Evolutionary conservation across 2,113 vertebrate species (phyloP), one percentile per base, ranked within the genome.

Genomic region (Paramormyrops kingsleyae): DNA sequence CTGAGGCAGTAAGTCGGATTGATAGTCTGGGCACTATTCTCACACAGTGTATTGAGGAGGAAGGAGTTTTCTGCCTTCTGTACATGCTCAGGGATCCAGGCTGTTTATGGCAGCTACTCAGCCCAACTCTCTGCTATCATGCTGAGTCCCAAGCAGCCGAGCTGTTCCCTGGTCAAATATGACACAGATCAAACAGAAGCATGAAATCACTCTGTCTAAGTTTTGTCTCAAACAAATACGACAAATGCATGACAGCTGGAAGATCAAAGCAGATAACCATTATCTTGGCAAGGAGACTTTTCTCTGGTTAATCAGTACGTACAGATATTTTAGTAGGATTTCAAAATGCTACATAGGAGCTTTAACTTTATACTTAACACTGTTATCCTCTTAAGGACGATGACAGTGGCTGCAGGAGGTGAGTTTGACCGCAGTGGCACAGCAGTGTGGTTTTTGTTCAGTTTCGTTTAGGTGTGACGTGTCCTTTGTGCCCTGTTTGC

Each of bases 21-120:
- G 10, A 86, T 24, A 13, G 44, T 24, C 21, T 80, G 35, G 70
- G 2, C 31, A 31, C 35, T 46, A 50, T 27, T 77, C 47, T n/a
- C 39, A 47, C 24, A 62, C 24, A 27, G 15, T 49, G 44, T 35
- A 80, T 27, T 66, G 0, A 42, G 9, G 9, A 19, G 70, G 27
- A 27, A 83, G 10, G 13, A 21, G 49, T 39, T 52, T 83, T 66
- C 59, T 70, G 89, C 39, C 70, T 89, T 83, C 92, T 93, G 5
- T 90, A 77, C 92, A 92, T 66, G 0, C n/a, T 83, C 83, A 91
- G 91, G 80, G 89, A 70, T 80, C 90, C 21, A 83, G 87, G 92
- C 59, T 0, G 92, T 46, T 0, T 90, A 85, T 87, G 86, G 0
- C 90, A 59, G n/a, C 47, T 87, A 52, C 13, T 70, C 50, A 84